Base-by-base conservation (phyloP, 2,797 vertebrate genomes). In the Spheniscus humboldti region DNA sequence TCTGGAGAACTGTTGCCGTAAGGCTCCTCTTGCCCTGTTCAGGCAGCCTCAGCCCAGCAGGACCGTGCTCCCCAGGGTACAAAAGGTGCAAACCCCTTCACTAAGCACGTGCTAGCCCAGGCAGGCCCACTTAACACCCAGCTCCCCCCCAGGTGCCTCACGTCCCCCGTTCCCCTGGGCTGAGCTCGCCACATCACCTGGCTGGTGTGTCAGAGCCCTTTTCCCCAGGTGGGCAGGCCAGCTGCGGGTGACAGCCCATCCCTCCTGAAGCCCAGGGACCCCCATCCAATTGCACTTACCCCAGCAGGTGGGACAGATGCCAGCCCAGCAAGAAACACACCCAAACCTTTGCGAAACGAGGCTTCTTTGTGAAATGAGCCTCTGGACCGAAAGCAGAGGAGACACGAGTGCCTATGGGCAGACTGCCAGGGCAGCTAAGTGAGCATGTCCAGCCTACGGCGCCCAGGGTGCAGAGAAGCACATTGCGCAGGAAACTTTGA, bases 61-160 rank as follows among this genome's bases (percentile, higher is more conserved):
- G 11, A 8, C 56, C 2, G 0, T 1, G 0, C 2, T 30, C 13
- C 47, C 30, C 27, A 10, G 7, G 1, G 3, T 19, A 18, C 5
- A 56, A 14, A 15, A 31, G 10, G 3, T 30, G 8, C n/a, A 66
- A 62, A 4, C 9, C 28, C 28, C 27, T 35, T 39, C 2, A 0
- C 10, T 8, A 20, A 55, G 18, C 28, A 23, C 0, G 0, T 12
- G 5, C 52, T 23, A 18, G 7, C 43, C 48, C 75, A 81, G 50
- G 11, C 56, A 56, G 60, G 9, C 7, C 15, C 24, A 13, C 39
- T 50, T 18, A 41, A 8, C 45, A 31, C 71, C 27, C 53, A 18
- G 9, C 13, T 16, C 10, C 13, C 5, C 11, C 19, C 31, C 62
- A 81, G 59, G 43, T 83, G 63, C 47, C 28, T 57, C 3, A 0